Base-by-base conservation (phyloP, 1,140 invertebrate species). In the Drosophila lowei region DNA sequence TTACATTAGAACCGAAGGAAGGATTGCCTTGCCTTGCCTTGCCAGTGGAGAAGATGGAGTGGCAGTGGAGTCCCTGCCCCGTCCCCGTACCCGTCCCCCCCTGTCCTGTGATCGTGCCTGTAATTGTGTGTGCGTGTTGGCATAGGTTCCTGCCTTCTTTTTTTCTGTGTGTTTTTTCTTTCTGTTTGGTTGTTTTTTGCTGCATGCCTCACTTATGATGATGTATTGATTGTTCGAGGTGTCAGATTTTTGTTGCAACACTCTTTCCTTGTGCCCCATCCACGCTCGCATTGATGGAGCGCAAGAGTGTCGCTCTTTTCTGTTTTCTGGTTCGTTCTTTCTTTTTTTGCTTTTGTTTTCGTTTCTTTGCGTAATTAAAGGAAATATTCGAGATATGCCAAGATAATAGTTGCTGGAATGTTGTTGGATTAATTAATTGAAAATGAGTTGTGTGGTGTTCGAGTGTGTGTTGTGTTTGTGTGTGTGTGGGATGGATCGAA, bases 361-460 rank as follows among this genome's bases (percentile, higher is more conserved):
- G 58, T 54, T 52, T 46, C 34, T 62, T 83, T 77, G 67, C 84
- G 84, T 88, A 88, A 88, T 88, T 88, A 88, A 88, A 83, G 83
- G 77, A 88, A 88, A 88, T 88, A 88, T 88, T 88, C 79, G 84
- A 88, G 83, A 88, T 88, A 88, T 71, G 83, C 83, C 84, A 77
- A 83, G 83, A 88, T 89, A 88, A 88, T 88, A 89, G 84, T 83
- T 38, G 79, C 75, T 77, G 83, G 83, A 88, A 88, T 88, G 84
- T 70, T 88, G 83, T 88, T 88, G 83, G 84, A 88, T 88, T 88
- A 88, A 88, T 88, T 88, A 88, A 88, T 88, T 88, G 83, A 88
- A 88, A 88, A 88, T 88, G 83, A 89, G 83, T 83, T 78, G 83
- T 88, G 77, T 13, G 34, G 77, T 13, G 34, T 38, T 1, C 4